Evolutionary conservation across 2,797 vertebrate species (phyloP).

Genomic region (Centropyge bicolor): DNA sequence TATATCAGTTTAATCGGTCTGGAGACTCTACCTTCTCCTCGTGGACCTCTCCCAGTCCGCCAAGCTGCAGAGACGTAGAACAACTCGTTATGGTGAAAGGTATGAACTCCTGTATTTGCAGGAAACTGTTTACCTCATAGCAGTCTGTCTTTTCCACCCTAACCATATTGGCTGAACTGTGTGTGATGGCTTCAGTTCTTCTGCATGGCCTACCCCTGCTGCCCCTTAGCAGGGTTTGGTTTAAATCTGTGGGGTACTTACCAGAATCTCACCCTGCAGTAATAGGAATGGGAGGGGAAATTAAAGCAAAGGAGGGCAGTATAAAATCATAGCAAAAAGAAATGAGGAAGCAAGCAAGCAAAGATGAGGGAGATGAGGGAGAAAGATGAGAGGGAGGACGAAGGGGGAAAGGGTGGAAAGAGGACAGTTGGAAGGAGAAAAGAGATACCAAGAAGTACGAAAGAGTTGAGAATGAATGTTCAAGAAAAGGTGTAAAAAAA

Average conservation of each 20-base stretch:
- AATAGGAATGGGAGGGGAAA: conserved; percentile 61
- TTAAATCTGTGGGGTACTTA: conserved; percentile 91
- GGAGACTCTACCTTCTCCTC: conserved; percentile 85
- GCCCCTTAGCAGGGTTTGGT: conserved; percentile 75
- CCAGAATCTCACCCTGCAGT: conserved; percentile 96
- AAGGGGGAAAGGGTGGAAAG: conserved; percentile 53
- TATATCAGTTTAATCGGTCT: conserved; percentile 53
- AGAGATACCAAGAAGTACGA: conserved; percentile 44
- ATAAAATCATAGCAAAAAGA: conserved; percentile 70
- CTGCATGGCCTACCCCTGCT: conserved; percentile 81
- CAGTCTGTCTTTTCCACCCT: conserved; percentile 32
- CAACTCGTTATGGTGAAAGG: conserved; percentile 56
- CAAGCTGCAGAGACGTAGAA: conserved; percentile 80
- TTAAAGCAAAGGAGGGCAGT: conserved; percentile 68
- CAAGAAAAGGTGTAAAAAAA: conserved; percentile 1
- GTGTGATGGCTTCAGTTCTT: conserved; percentile 79
- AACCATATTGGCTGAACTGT: conserved; percentile 60
- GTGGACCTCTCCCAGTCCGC: conserved; percentile 71
- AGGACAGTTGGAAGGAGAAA: conserved; percentile 30
- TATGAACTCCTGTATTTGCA: conserved; percentile 20
- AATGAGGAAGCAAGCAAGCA: conserved; percentile 63
- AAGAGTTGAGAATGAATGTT: conserved; percentile 11
- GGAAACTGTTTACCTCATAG: conserved; percentile 19
- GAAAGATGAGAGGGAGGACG: conserved; percentile 66
- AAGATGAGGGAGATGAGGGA: conserved; percentile 24